Base-by-base conservation (phyloP, 2,797 vertebrate genomes). In the Danio choprae region DNA sequence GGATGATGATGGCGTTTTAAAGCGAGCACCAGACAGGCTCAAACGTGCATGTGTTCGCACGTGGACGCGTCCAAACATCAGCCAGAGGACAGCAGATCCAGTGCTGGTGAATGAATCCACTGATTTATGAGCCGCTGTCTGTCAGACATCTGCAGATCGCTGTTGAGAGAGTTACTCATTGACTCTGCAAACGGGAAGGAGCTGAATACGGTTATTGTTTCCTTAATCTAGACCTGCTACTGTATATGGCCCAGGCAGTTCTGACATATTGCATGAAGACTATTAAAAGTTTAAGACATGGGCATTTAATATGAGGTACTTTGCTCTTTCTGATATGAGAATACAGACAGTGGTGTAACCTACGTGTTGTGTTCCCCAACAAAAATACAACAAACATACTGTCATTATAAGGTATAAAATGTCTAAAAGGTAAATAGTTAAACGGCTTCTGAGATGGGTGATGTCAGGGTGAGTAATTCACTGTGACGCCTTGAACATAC, bases 1-100 rank as follows among this genome's bases (percentile, higher is more conserved):
- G 86, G 81, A 76, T 40, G 63, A 15, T 73, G 13, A 16, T 41
- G 13, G 18, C 29, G 72, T 75, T 79, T 85, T 74, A 68, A 29
- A 83, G 82, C 74, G 11, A 29, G 4, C 56, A n/a, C n/a, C n/a
- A n/a, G 67, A 81, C 94, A 89, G 88, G 94, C 87, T 83, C 78
- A 50, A 70, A 89, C 92, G 82, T 87, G 91, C 80, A 81, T 44
- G 70, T 16, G 55, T 51, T 67, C 68, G 70, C 65, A 64, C 48
- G 53, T 53, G 56, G 71, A 80, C 48, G 50, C 51, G 59, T 44
- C 40, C 50, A 38, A 58, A 67, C 74, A 43, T 29, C 70, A 43
- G 7, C 56, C 53, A 18, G 64, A 56, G 74, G 76, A 48, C 53
- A 5, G 36, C n/a, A 75, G 58, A 81, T 82, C 83, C 74, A 80